Evolutionary conservation across 1,140 invertebrate species (phyloP).

Genomic region (Globodera ellingtonae): DNA sequence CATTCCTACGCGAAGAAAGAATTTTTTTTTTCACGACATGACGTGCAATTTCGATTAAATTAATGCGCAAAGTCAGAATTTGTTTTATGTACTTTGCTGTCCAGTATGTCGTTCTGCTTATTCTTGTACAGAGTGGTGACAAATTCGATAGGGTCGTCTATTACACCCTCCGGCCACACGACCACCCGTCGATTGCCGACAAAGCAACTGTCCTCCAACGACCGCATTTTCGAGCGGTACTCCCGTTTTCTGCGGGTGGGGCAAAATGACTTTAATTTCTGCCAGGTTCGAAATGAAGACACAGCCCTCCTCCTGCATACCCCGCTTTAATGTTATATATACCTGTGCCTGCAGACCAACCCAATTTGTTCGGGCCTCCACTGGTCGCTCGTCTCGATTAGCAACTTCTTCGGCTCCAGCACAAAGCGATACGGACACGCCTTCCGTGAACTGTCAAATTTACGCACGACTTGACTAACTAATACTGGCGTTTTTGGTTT

Average conservation of each 20-base stretch:
- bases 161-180: constrained; percentile 10
- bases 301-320: too few species aligned
- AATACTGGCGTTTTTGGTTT: not conserved
- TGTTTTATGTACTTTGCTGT: not conserved
- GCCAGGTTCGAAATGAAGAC: too few species aligned
- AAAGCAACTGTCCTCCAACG: constrained; percentile 7
- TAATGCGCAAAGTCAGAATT: too few species aligned
- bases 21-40: not conserved
- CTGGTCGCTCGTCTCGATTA: constrained; percentile 13
- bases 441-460: not conserved
- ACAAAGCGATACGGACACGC: not conserved
- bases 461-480: not conserved
- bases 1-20: not conserved
- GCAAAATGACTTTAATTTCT: too few species aligned
- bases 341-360: constrained; percentile 22
- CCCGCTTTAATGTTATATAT: not conserved
- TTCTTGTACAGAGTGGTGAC: constrained; percentile 7
- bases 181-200: constrained; percentile 20
- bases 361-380: constrained; percentile 20
- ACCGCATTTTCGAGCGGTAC: constrained; percentile 7
- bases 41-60: too few species aligned
- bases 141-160: constrained; percentile 25
- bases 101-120: not conserved
- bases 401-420: constrained; percentile 21
- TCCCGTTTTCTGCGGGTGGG: not conserved